These are phyloP conservation scores for Psilanteris sp. DNA, from an alignment of 1,140 invertebrate genomes.

Conservation along the genomic window DNA sequence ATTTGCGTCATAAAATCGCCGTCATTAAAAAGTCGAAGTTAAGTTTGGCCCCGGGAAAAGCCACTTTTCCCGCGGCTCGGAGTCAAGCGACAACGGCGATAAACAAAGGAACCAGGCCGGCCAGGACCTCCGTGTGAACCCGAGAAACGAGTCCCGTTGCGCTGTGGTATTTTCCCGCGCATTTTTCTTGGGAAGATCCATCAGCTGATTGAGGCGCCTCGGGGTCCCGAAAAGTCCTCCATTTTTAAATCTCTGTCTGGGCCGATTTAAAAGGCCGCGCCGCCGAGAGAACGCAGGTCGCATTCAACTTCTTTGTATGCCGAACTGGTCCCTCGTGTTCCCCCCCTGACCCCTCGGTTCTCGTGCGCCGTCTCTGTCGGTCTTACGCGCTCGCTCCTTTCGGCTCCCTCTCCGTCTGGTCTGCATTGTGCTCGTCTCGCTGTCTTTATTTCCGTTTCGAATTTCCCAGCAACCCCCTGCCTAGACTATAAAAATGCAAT, in stretches of 20 bases:
- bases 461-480: slow-evolving; percentile 56
- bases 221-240: slow-evolving; percentile 34
- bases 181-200: slow-evolving; percentile 50
- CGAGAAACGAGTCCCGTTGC: slow-evolving; percentile 13
- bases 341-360: slow-evolving; percentile 15
- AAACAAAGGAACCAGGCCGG: slow-evolving; percentile 15
- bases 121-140: not conserved
- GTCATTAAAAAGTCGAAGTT: slow-evolving; percentile 15
- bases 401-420: not conserved
- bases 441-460: slow-evolving; percentile 42
- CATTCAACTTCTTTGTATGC: slow-evolving; percentile 50
- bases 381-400: not conserved
- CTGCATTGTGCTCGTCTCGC: too few relatives aligned
- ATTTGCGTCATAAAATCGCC: slow-evolving; percentile 6
- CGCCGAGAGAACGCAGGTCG: slow-evolving; percentile 50
- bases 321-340: slow-evolving; percentile 46
- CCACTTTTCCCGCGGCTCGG: too few relatives aligned
- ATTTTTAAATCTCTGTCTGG: slow-evolving; percentile 59
- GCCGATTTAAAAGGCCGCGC: slow-evolving; percentile 54
- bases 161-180: slow-evolving; percentile 37
- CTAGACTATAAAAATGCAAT: slow-evolving; percentile 59
- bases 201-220: slow-evolving; percentile 59
- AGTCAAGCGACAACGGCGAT: not conserved
- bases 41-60: not conserved
- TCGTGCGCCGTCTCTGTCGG: slow-evolving; percentile 22